Evolutionary conservation across 2,797 vertebrate species (phyloP), one percentile per base, ranked within the genome.

Genomic region (Semotilus atromaculatus): DNA sequence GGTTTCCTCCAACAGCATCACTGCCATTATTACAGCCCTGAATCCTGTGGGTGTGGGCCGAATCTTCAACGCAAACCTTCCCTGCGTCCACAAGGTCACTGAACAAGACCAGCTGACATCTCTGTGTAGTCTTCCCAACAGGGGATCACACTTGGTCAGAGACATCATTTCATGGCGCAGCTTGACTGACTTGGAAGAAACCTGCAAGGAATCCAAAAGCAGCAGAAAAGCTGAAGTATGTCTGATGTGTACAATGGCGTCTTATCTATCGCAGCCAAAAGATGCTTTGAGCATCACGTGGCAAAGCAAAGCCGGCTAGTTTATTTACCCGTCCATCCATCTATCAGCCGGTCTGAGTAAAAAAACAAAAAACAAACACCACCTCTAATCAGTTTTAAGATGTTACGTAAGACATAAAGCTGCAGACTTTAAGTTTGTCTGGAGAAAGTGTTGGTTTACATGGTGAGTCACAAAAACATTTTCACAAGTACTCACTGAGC

Each of bases 131-230:
- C 84, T 68, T 71, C 86, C 64, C 84, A 85, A 36, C 83, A 81
- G 76, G 88, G 60, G 74, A 80, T 73, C 76, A 43, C 75, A 85
- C 80, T 29, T 23, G 11, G 81, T 83, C 72, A 76, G 60, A 67
- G 60, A 88, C 66, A 82, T 86, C 67, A 89, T 89, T 88, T 79
- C 80, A 36, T 45, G 60, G 40, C 85, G n/a, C 85, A 83, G 86
- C 85, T 86, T 86, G 86, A 85, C 80, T 78, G 85, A 60, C 85
- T 83, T 70, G 76, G 66, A 66, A 40, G 71, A 79, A 86, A 40
- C 64, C 58, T 83, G 82, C 38, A n/a, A 85, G 76, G 85, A 88
- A 89, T 86, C 78, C 53, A 62, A 88, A 88, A 88, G 78, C 75
- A 88, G 85, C 55, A 74, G 73, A 70, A 80, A 77, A 76, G 83